Percentiles rank a stretch among this genome's conserved stretches.
phyloP scores from a whole-genome alignment of 2,797 vertebrate species.

The Coregonus sp. region DNA sequence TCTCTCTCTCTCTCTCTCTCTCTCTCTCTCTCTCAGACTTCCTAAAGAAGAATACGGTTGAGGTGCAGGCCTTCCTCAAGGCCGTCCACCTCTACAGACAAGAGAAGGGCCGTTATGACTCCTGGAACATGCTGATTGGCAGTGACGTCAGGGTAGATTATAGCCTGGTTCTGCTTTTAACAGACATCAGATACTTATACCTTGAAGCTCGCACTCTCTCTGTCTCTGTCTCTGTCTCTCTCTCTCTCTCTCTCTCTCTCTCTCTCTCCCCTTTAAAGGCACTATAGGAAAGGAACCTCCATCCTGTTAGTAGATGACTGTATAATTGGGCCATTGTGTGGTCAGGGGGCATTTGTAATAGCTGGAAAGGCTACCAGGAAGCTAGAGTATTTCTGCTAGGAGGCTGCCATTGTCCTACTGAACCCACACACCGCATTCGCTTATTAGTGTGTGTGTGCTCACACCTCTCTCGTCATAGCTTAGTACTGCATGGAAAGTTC shows the following conservation, averaged over 20 bases:
- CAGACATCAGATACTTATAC: not conserved
- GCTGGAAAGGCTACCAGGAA: constrained; percentile 21
- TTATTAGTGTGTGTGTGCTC: not conserved
- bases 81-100: constrained; percentile 88
- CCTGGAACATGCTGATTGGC: constrained; percentile 86
- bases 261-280: not conserved
- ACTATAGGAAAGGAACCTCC: too few species aligned
- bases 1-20: not conserved
- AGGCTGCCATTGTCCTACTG: constrained; percentile 7
- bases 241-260: not conserved
- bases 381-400: not conserved
- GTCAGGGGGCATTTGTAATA: constrained; percentile 5
- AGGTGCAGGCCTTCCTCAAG: constrained; percentile 86
- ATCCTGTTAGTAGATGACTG: not conserved
- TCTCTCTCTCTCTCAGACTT: constrained; percentile 75
- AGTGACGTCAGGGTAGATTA: constrained; percentile 82
- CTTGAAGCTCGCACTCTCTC: not conserved
- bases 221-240: not conserved
- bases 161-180: not conserved
- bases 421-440: constrained; percentile 1
- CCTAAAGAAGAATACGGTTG: constrained; percentile 82
- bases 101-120: constrained; percentile 82
- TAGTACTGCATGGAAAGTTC: constrained; percentile 48
- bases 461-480: constrained; percentile 13
- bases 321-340: constrained; percentile 7